Percentiles rank a stretch among this genome's conserved stretches.
phyloP scores from a whole-genome alignment of 2,797 vertebrate species.

The Falco novaeseelandiae region DNA sequence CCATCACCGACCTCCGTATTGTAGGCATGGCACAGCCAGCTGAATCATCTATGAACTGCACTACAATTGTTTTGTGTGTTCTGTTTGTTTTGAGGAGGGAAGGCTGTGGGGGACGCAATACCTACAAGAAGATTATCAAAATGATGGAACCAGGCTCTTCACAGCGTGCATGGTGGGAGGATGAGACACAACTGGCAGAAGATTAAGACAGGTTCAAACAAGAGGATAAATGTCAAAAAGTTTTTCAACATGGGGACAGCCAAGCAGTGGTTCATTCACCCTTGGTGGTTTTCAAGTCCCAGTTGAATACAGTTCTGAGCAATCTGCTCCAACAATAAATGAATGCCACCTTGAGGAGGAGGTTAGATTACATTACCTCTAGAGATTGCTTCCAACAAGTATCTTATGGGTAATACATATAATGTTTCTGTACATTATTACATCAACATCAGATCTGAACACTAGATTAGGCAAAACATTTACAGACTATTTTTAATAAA shows the following conservation, averaged over 20 bases:
- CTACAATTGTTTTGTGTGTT: background rate
- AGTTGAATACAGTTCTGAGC: background rate
- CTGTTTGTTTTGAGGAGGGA: background rate
- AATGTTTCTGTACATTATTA: background rate
- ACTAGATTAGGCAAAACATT: background rate
- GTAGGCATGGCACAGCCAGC: background rate
- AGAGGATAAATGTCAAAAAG: background rate
- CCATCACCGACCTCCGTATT: too few relatives aligned
- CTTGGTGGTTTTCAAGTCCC: background rate
- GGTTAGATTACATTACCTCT: background rate
- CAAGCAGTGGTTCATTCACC: background rate
- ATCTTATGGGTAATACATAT: fast-evolving
- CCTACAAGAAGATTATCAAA: background rate
- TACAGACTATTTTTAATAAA: background rate
- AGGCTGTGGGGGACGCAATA: background rate
- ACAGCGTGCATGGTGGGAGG: background rate
- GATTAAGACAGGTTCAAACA: background rate
- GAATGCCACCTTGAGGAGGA: background rate
- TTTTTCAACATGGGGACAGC: background rate
- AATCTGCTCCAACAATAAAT: background rate
- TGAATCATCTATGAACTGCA: background rate
- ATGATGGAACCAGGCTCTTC: background rate
- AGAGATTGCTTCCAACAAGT: background rate
- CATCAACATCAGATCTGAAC: background rate
- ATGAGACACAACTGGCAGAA: background rate